Evolutionary conservation across 2,797 vertebrate species (phyloP), one percentile per base, ranked within the genome.

Genomic region (Amniataba percoides): DNA sequence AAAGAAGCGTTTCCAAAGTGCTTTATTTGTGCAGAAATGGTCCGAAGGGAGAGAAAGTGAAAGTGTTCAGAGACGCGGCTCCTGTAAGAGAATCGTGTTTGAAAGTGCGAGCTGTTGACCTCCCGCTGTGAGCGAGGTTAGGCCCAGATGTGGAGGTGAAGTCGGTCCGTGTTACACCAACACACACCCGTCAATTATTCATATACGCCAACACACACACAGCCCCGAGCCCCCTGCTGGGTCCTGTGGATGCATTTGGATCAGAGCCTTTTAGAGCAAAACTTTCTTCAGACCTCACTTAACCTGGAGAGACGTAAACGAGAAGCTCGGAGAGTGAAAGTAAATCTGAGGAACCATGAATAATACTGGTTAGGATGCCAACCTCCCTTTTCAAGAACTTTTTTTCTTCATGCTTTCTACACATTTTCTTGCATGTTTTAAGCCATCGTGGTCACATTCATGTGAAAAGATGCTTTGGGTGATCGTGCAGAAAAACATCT

Each of bases 141-240:
- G 71, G 74, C 65, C 83, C 89, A 87, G 89, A 91, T 88, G 84
- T 82, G 71, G 43, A 87, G 84, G 78, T 89, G 71, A 87, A 86
- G 75, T 87, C 72, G 67, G 71, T 64, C 53, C 0, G 23, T 74
- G 77, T 71, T 62, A 79, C 80, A 83, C 61, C 18, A 87, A 87
- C 71, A 77, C 59, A 87, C 81, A 80, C 64, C 84, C 64, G 78
- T 91, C 73, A 92, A 93, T 82, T 87, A 87, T 91, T 94, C 69
- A 89, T 81, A 59, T 13, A 43, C 40, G 40, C 3, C 27, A 9
- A 36, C 34, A 7, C 34, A 36, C 45, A 59, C 60, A 71, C 19
- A 11, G 49, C 68, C 14, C 74, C 49, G 68, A 19, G 57, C 82
- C 67, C 77, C 89, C 83, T 57, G 77, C 84, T 89, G 90, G 56